These are phyloP conservation scores for Zapus hudsonius DNA, from an alignment of 2,113 vertebrate genomes.

Conservation along the genomic window DNA sequence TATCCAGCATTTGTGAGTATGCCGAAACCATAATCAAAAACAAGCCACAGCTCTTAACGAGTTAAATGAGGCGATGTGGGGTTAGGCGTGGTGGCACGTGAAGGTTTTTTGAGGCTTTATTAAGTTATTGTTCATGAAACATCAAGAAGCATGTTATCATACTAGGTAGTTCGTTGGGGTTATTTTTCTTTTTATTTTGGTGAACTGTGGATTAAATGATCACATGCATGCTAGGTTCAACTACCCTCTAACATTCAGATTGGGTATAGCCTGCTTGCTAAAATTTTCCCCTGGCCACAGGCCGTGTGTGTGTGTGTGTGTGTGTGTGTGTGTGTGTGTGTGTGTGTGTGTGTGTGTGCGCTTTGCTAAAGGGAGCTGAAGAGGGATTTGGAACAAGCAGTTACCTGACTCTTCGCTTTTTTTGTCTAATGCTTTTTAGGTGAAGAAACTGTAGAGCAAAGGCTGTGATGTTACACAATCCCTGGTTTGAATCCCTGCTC, in stretches of 20 bases:
- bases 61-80: constrained; percentile 43
- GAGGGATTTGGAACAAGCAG: background rate
- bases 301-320: background rate
- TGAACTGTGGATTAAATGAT: background rate
- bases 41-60: background rate
- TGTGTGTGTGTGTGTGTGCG: background rate
- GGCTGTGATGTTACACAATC: background rate
- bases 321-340: background rate
- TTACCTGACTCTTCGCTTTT: background rate
- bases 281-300: background rate
- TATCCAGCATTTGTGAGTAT: background rate
- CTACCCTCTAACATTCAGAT: background rate
- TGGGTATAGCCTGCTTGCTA: background rate
- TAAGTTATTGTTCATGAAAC: background rate
- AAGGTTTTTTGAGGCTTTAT: background rate
- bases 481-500: background rate
- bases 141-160: background rate
- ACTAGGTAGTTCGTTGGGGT: background rate
- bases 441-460: background rate
- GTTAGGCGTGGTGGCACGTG: too few relatives aligned
- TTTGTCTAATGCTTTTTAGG: background rate
- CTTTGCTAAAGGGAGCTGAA: too few relatives aligned
- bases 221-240: background rate
- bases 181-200: background rate
- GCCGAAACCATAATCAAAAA: background rate